A percentile compares a stretch with the other conserved stretches of the same genome.
Conservation (phyloP, 2,888 invertebrate species). For the Zhengitettix transpicula region DNA sequence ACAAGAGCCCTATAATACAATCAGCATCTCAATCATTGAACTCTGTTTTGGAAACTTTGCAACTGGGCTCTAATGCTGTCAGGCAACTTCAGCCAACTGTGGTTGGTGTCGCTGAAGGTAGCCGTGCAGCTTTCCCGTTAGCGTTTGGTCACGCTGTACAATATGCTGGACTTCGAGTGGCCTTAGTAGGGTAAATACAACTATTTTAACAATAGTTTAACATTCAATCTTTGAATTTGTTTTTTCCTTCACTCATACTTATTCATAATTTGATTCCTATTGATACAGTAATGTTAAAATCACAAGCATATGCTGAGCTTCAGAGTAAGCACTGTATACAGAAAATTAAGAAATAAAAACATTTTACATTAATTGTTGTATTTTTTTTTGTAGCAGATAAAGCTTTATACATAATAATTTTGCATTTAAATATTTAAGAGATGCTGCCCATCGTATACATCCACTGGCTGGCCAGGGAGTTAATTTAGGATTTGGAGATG, state of each 20-base stretch:
- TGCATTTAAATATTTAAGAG: conserved; percentile 30
- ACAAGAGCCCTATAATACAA: conserved; percentile 31
- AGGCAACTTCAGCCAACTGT: conserved; percentile 57
- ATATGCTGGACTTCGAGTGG: conserved; percentile 69
- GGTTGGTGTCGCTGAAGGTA: conserved; percentile 34
- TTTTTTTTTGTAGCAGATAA: too few relatives aligned
- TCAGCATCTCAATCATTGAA: conserved; percentile 29
- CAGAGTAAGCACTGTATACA: too few relatives aligned
- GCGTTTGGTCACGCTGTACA: conserved; percentile 78
- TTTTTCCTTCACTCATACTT: too few relatives aligned
- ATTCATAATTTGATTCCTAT: too few relatives aligned
- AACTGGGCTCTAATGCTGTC: conserved; percentile 24
- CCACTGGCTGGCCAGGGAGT: conserved; percentile 96
- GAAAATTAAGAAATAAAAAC: too few relatives aligned
- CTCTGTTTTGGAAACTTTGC: conserved; percentile 31
- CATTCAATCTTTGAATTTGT: too few relatives aligned
- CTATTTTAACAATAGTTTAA: neutral
- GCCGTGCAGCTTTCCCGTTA: conserved; percentile 80
- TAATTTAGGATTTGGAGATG: conserved; percentile 93
- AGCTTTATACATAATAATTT: neutral
- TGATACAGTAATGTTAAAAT: too few relatives aligned
- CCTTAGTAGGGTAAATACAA: conserved; percentile 60
- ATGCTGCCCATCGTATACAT: conserved; percentile 82
- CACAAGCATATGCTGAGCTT: too few relatives aligned
- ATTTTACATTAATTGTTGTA: too few relatives aligned